Conservation (phyloP, 1,140 invertebrate species). For the Rhopalosiphum maidis region DNA sequence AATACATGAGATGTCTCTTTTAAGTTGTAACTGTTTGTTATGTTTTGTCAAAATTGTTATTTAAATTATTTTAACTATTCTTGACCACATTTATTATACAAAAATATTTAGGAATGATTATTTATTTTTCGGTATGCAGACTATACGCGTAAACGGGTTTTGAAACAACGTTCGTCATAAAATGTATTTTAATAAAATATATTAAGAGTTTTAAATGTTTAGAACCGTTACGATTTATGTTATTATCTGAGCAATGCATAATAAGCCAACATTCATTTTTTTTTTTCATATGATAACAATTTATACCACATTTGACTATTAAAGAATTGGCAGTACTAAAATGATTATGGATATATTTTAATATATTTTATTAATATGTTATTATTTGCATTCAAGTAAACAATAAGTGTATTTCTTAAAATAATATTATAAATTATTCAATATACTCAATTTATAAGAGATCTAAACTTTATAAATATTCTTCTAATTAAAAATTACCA, state of each 20-base stretch:
- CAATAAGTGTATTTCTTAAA: background rate
- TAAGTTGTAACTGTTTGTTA: background rate
- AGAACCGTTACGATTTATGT: background rate
- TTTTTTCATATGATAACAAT: background rate
- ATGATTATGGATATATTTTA: too few relatives aligned
- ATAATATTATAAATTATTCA: too few relatives aligned
- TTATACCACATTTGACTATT: background rate
- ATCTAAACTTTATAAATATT: background rate
- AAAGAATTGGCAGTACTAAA: background rate
- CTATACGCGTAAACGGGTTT: background rate
- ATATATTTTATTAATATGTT: background rate
- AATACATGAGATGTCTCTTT: background rate
- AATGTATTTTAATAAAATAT: background rate
- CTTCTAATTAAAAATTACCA: background rate
- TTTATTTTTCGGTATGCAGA: background rate
- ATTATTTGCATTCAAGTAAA: background rate
- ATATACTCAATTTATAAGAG: background rate
- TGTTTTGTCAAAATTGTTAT: background rate
- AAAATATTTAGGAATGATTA: background rate
- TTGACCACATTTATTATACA: background rate
- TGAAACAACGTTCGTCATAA: background rate
- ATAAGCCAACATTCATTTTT: background rate
- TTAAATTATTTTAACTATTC: background rate
- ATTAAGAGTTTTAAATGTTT: background rate
- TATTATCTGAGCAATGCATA: background rate